Base-by-base conservation (phyloP, 2,797 vertebrate species). In the Muraenolepis orangiensis region DNA sequence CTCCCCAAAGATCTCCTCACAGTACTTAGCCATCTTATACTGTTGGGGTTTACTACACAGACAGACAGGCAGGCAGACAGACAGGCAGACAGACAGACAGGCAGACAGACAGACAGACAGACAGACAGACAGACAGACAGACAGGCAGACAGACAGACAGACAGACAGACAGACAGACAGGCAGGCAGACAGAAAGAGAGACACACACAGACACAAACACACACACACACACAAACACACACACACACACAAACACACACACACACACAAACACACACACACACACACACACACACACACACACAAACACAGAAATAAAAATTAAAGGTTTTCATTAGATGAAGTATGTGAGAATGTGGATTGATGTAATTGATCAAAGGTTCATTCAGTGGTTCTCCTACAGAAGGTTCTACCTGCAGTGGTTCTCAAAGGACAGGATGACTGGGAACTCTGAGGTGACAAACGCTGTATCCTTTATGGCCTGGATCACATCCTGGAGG, bases 11-110 rank as follows among this genome's bases (percentile, higher is more conserved):
- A 94, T 93, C 89, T 99, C 98, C 91, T 99, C 98, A 73, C 98
- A 99, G 87, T 99, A 99, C 87, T 96, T 98, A 82, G 98, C 97
- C 97, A 99, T 99, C 90, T 99, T 99, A 90, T 98, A 98, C 90
- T 99, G 98, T 89, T 99, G 98, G 69, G 96, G 95, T 95, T 99
- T 99, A 94, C 98, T 99, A 87, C 40, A 83, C 82, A 69, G 92
- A 91, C 40, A 87, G 73, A 84, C 72, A 11, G 61, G 66, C 46
- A 36, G 32, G 69, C 78, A 75, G 71, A 76, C 23, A 80, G 0
- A 79, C 2, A 78, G 1, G 83, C n/a, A 77, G 2, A 42, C 2
- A 76, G 1, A 70, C 36, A 74, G 7, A 74, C 20, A 77, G 18
- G 20, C 46, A 51, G 16, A 51, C 46, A 51, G 16, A 51, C 46